A percentile compares a stretch with the other conserved stretches of the same genome.
Conservation (phyloP, 2,888 invertebrate species). For the Lasioglossum lativentre region DNA sequence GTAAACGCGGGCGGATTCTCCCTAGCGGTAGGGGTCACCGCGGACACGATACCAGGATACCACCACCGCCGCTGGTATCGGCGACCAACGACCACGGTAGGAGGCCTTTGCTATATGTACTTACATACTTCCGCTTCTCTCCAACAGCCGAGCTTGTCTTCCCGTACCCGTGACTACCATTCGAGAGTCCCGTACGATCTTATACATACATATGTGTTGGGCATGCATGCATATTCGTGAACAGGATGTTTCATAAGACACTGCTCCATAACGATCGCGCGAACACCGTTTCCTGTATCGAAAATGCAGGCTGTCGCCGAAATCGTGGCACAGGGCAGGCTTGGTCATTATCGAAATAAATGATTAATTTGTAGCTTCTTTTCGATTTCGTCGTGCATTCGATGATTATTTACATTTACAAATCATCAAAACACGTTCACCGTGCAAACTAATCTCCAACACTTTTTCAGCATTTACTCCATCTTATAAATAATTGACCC, state of each 20-base stretch:
- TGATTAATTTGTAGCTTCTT: too few relatives aligned
- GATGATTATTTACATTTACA: too few relatives aligned
- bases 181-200: conserved; percentile 41
- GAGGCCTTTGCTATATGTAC: neutral
- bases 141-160: conserved; percentile 27
- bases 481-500: too few relatives aligned
- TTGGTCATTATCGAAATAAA: too few relatives aligned
- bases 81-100: conserved; percentile 7
- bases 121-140: conserved; percentile 47
- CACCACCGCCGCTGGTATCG: conserved; percentile 4
- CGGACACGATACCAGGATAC: conserved; percentile 32
- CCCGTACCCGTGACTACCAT: conserved; percentile 36
- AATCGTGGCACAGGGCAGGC: neutral
- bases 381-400: too few relatives aligned
- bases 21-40: conserved; percentile 46
- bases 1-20: conserved; percentile 49
- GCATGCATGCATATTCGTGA: conserved; percentile 39
- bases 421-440: too few relatives aligned
- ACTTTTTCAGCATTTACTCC: too few relatives aligned
- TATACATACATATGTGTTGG: conserved; percentile 33
- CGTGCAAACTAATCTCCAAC: too few relatives aligned
- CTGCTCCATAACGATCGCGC: conserved; percentile 51
- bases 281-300: conserved; percentile 50
- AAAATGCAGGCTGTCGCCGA: conserved; percentile 10
- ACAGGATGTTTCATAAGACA: conserved; percentile 59